These are phyloP conservation scores for Fregetta grallaria DNA, from an alignment of 2,113 vertebrate species.

Conservation along the genomic window DNA sequence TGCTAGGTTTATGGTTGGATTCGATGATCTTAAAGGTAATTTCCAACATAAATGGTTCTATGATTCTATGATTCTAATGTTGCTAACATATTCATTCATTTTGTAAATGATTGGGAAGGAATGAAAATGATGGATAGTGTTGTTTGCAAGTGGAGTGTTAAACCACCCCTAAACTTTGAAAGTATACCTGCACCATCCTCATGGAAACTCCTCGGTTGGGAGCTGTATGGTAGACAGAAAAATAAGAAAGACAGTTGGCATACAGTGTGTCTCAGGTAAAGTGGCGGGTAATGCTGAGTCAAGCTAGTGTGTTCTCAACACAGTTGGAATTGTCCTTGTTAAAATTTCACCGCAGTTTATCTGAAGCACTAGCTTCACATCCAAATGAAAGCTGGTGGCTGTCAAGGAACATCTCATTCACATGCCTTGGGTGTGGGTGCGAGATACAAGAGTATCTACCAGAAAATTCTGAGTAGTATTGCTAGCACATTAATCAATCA, in stretches of 20 bases:
- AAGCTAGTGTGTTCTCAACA: neutral
- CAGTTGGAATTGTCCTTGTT: neutral
- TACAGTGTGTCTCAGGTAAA: neutral
- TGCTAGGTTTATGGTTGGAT: too few species aligned
- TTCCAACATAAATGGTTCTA: too few species aligned
- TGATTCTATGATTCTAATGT: too few species aligned
- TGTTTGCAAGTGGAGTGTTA: neutral
- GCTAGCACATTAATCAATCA: neutral
- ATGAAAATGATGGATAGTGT: neutral
- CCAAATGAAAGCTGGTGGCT: neutral
- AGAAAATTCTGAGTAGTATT: neutral
- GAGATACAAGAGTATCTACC: neutral
- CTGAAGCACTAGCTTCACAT: neutral
- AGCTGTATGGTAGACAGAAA: neutral
- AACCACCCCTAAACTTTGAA: neutral
- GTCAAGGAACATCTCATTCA: neutral
- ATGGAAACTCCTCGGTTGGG: rapidly evolving
- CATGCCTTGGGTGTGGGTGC: neutral
- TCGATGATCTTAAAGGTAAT: too few species aligned
- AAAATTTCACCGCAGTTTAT: neutral
- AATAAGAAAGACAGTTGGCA: neutral
- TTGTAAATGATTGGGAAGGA: rapidly evolving
- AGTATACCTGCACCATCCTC: neutral
- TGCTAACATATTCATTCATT: neutral
- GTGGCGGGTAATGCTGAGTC: neutral